Evolutionary conservation across 2,113 vertebrate species (phyloP), one percentile per base, ranked within the genome.

Genomic region (Microcebus tavaratra): DNA sequence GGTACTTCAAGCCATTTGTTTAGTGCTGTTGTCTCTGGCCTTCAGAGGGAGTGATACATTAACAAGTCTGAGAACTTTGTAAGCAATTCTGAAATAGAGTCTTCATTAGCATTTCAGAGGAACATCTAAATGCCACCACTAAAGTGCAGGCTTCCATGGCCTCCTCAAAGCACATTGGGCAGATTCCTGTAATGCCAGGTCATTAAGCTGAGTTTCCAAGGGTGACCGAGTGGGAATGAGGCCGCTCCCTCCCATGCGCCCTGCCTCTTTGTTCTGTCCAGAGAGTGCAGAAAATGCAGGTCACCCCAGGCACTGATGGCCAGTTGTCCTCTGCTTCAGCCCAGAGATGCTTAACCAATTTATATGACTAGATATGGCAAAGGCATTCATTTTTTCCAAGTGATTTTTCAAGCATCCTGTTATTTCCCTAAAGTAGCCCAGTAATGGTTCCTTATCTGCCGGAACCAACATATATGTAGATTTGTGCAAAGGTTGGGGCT

Each of bases 71-170:
- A 95, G 89, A 91, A 93, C 63, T 59, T 50, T 34, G 76, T 65
- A 84, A 90, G 86, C 93, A 45, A 34, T 94, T 95, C 85, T 94
- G 93, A 96, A 94, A 90, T 90, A 59, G 55, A 65, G 53, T 61
- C 61, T 75, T 83, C 87, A 95, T 97, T 95, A 88, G 87, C 95
- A 96, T 94, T 97, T 97, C 95, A 97, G 94, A 97, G 42, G 68
- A 45, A 23, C 29, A 21, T 76, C 59, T 72, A 85, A 89, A 97
- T 88, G 92, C 94, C 78, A 88, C 88, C 67, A 57, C 55, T n/a
- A 27, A 88, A 95, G 75, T 72, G 50, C 87, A 95, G 87, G 88
- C 63, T 93, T 88, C 90, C 87, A 53, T 67, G 81, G 70, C 42
- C 95, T 73, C 45, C n/a, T 95, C 59, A 53, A 50, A 93, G 93